Evolutionary conservation across 2,113 vertebrate genomes (phyloP), one percentile per base, ranked within the genome.

Genomic region (Dicrurus megarhynchus): DNA sequence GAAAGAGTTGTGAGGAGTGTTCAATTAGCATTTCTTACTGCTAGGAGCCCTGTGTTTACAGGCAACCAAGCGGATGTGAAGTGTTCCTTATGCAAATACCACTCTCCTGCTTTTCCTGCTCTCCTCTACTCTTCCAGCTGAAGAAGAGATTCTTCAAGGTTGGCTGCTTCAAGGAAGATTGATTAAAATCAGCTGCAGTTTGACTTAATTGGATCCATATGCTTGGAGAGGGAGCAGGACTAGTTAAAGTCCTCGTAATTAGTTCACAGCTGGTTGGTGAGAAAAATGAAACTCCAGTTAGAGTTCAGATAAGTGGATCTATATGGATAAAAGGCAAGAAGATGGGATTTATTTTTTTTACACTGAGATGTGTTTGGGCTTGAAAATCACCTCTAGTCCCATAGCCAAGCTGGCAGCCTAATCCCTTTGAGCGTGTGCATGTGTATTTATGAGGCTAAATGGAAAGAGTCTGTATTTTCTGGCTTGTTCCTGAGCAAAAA

Each of bases 161-260:
- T 77, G 95, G 90, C 97, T 85, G 95, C 96, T 98, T 97, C 96
- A 97, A 95, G 97, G 96, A 97, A 98, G 97, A 98, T 96, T 97
- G 98, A 98, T 98, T 97, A 97, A 97, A 97, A 96, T 98, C 98
- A 97, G 98, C 98, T 98, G 97, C 97, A 80, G 96, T 97, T 94
- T 89, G 95, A 84, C 96, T 97, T 98, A 98, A 98, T 98, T 98
- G 98, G 98, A 96, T 96, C 97, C 98, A 97, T 97, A 95, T 97
- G 98, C 96, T 98, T 61, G 71, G 96, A 96, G 96, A 94, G 89
- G 96, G 97, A 96, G 92, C 97, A 94, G 90, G 75, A 96, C 97
- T 97, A 96, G 97, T 98, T 97, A 95, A 95, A 87, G 82, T 88
- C 90, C 87, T 97, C 12, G 7, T 97, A 96, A 98, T 97, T 95